phyloP scores from a whole-genome alignment of 2,888 invertebrate genomes.

The Craniophora ligustri region DNA sequence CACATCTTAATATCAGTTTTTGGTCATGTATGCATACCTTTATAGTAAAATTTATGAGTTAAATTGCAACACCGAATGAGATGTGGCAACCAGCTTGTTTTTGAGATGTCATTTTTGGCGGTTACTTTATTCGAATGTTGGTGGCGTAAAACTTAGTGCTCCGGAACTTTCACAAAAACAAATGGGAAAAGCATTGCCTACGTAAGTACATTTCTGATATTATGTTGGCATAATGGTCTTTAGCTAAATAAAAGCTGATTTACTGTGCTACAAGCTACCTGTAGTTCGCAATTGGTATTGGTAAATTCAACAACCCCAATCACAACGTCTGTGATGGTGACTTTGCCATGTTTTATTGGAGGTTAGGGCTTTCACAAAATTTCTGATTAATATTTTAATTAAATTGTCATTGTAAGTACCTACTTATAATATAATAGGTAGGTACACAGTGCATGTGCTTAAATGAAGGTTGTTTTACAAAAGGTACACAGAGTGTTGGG shows the following conservation, averaged over 20 bases:
- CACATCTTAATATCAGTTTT: conserved; percentile 12
- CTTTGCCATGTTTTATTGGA: conserved; percentile 18
- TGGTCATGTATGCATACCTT: conserved; percentile 4
- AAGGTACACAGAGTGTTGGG: conserved; percentile 7
- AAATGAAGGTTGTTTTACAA: conserved; percentile 13
- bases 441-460: conserved; percentile 15
- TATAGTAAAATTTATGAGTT: conserved; percentile 14
- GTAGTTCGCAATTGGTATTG: conserved; percentile 18
- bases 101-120: conserved; percentile 15
- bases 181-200: conserved; percentile 15
- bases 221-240: conserved; percentile 15
- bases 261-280: conserved; percentile 15
- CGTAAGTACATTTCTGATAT: conserved; percentile 17
- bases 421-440: too few relatives aligned
- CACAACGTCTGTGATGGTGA: conserved; percentile 8
- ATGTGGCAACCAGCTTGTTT: conserved; percentile 11
- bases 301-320: conserved; percentile 18
- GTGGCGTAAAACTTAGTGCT: conserved; percentile 14
- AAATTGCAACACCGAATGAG: conserved; percentile 13
- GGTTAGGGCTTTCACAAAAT: conserved; percentile 13
- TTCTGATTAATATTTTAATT: conserved; percentile 2
- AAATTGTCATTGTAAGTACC: too few relatives aligned
- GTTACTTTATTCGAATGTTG: conserved; percentile 17
- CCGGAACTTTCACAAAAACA: conserved; percentile 21
- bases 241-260: conserved; percentile 15